These are phyloP conservation scores for Leuctra nigra DNA, from an alignment of 2,888 invertebrate genomes.

Conservation along the genomic window DNA sequence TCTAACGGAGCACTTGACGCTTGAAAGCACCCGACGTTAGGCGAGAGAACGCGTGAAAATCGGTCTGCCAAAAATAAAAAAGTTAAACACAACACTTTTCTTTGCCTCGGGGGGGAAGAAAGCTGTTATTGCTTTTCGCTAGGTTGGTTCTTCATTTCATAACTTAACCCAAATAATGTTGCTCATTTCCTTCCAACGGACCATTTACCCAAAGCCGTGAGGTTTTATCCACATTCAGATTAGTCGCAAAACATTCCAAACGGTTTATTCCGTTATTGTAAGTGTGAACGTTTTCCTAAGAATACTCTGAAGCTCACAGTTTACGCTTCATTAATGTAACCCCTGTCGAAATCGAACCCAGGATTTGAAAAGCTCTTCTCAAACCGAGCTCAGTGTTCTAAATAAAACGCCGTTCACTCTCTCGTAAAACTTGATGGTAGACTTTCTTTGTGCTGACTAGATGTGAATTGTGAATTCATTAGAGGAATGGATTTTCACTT, in stretches of 20 bases:
- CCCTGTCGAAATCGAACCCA: not conserved
- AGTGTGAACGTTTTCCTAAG: constrained; percentile 7
- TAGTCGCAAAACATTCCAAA: constrained; percentile 4
- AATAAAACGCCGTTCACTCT: constrained; percentile 6
- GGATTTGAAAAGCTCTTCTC: not conserved
- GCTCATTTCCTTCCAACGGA: too few species aligned
- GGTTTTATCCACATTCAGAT: too few species aligned
- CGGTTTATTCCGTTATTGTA: not conserved
- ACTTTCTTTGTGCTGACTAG: constrained; percentile 11
- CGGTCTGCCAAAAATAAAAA: too few species aligned
- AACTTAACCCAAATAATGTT: too few species aligned
- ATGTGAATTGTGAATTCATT: constrained; percentile 23
- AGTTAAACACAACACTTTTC: too few species aligned
- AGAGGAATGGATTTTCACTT: constrained; percentile 6
- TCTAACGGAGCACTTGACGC: too few species aligned
- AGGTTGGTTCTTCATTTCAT: too few species aligned
- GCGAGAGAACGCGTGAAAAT: too few species aligned
- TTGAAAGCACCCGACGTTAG: too few species aligned
- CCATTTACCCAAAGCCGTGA: too few species aligned
- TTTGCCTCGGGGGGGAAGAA: too few species aligned
- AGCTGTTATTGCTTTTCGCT: too few species aligned
- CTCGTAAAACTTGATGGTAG: constrained; percentile 9
- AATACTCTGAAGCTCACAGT: constrained; percentile 8
- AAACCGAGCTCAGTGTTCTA: not conserved
- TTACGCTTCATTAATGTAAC: constrained; percentile 13